Percentiles rank a stretch among this genome's conserved stretches.
Conservation (phyloP, 1,140 invertebrate species). For the Aricia agestis region DNA sequence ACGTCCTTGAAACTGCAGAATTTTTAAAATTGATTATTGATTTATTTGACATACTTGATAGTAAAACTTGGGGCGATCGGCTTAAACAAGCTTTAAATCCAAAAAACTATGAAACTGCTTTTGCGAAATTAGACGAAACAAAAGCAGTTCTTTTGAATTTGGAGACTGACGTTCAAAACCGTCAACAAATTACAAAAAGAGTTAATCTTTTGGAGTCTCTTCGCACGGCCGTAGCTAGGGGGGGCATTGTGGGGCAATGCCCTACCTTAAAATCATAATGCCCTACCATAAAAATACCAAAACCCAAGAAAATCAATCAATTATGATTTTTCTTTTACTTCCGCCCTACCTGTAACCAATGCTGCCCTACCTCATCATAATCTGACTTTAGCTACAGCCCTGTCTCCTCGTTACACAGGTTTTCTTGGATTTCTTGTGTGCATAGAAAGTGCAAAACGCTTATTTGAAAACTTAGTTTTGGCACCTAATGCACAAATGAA, state of each 20-base stretch:
- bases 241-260: too few species aligned
- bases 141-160: too few species aligned
- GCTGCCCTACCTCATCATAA: too few species aligned
- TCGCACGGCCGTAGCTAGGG: too few species aligned
- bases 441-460: slow-evolving; percentile 3
- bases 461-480: neutral
- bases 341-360: too few species aligned
- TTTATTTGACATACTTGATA: slow-evolving; percentile 11
- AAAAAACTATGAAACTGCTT: neutral
- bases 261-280: too few species aligned
- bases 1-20: neutral
- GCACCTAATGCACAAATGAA: neutral
- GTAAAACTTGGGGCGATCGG: neutral
- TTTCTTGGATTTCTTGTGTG: neutral
- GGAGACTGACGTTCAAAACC: too few species aligned
- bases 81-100: neutral
- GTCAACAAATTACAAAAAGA: neutral
- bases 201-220: neutral
- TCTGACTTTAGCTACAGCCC: too few species aligned
- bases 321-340: too few species aligned
- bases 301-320: too few species aligned
- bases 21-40: neutral
- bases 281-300: too few species aligned
- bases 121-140: neutral
- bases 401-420: neutral